Evolutionary conservation across 2,797 vertebrate species (phyloP).

Genomic region (Okamejei kenojei): DNA sequence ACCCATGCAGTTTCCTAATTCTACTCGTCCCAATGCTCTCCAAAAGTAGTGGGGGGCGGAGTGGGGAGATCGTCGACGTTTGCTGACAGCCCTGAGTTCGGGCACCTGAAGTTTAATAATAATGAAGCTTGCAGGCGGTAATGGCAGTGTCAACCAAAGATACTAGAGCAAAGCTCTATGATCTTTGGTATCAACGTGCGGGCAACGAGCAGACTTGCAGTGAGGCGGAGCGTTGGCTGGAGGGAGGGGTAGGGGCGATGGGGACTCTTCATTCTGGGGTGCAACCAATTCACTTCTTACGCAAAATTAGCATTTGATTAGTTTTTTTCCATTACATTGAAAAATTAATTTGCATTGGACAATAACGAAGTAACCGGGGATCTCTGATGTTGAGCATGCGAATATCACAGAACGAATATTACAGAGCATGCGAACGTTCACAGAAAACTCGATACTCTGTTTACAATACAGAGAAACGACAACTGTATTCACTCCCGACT

Average conservation of each 20-base stretch:
- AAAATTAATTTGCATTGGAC: background rate
- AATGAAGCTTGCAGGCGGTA: background rate
- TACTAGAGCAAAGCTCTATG: too few relatives aligned
- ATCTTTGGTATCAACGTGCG: background rate
- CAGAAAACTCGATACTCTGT: background rate
- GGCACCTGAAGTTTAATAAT: background rate
- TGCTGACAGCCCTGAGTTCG: background rate
- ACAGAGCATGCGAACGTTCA: background rate
- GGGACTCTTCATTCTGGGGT: background rate
- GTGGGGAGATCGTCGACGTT: background rate
- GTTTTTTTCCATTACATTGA: background rate
- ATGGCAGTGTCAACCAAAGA: too few relatives aligned
- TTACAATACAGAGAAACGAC: background rate
- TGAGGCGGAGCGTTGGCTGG: too few relatives aligned
- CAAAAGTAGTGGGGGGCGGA: too few relatives aligned
- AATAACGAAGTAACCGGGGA: too few relatives aligned
- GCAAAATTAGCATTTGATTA: background rate
- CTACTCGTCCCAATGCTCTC: too few relatives aligned
- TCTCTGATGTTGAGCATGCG: background rate
- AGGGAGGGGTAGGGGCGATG: background rate
- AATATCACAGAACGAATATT: too few relatives aligned
- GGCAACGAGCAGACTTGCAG: background rate
- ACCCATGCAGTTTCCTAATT: too few relatives aligned
- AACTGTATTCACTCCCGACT: background rate
- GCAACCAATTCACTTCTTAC: too few relatives aligned